Evolutionary conservation across 2,113 vertebrate genomes (phyloP).

Genomic region (Panurus biarmicus): DNA sequence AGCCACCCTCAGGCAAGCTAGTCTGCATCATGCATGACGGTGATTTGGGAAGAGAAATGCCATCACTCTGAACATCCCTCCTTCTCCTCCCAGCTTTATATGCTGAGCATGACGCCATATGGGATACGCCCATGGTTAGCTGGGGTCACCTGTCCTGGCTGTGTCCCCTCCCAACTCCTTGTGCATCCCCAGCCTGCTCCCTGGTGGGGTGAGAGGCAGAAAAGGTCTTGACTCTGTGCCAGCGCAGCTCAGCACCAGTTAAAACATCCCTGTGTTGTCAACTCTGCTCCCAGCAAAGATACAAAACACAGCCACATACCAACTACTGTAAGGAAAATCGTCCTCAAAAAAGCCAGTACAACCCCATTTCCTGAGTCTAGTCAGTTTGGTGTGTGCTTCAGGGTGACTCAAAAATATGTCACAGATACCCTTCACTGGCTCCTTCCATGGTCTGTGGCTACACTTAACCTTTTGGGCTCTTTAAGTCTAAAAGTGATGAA

Average conservation of each 20-base stretch:
- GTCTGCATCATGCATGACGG: accelerated
- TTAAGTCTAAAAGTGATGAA: not conserved
- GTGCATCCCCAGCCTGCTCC: not conserved
- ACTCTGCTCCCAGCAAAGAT: not conserved
- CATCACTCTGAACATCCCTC: not conserved
- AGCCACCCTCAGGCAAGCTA: not conserved
- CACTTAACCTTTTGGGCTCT: not conserved
- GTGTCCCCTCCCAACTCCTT: not conserved
- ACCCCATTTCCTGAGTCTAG: not conserved
- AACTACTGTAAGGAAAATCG: not conserved
- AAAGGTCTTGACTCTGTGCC: not conserved
- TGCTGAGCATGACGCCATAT: accelerated
- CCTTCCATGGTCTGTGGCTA: not conserved
- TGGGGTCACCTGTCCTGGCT: not conserved
- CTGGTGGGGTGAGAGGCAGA: not conserved
- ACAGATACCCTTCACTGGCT: not conserved
- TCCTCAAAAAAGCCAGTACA: not conserved
- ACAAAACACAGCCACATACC: not conserved
- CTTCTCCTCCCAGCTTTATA: not conserved
- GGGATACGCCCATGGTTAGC: accelerated
- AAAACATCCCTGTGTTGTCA: not conserved
- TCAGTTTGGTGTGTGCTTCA: not conserved
- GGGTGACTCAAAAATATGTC: not conserved
- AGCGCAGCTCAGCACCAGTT: not conserved
- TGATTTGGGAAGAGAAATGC: not conserved